phyloP scores from a whole-genome alignment of 2,113 vertebrate genomes.

The Piaya cayana region DNA sequence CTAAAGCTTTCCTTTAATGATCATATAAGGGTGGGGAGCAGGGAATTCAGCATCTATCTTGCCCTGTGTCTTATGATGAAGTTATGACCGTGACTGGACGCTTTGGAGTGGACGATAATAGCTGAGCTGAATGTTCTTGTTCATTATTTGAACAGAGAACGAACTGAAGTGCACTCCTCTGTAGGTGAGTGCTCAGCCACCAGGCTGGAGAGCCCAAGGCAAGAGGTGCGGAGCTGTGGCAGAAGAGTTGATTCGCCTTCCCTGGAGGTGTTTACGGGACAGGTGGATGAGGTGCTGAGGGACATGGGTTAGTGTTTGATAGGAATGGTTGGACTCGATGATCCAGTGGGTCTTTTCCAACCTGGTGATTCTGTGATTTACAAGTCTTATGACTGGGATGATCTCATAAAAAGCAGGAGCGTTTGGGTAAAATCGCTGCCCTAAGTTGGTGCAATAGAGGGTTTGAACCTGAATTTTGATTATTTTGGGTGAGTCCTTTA shows the following conservation, averaged over 20 bases:
- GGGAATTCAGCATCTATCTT: neutral
- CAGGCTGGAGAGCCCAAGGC: neutral
- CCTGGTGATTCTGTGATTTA: no score
- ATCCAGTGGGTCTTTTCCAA: no score
- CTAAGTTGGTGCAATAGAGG: neutral
- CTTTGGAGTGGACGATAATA: neutral
- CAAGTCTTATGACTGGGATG: neutral
- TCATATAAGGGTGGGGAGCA: neutral
- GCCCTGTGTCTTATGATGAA: neutral
- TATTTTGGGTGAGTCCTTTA: neutral
- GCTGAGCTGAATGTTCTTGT: neutral
- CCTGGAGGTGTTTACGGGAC: no score
- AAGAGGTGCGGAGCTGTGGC: neutral
- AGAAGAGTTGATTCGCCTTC: no score
- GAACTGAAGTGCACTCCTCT: neutral
- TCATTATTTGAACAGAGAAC: neutral
- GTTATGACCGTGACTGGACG: neutral
- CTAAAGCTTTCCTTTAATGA: neutral
- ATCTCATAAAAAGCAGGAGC: neutral
- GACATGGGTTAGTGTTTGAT: no score
- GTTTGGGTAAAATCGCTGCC: neutral
- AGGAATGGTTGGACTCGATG: no score
- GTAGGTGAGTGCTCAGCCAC: accelerated
- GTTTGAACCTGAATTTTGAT: neutral
- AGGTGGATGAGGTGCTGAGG: no score